Conservation (phyloP, 2,888 invertebrate genomes). For the Orthosia incerta region DNA sequence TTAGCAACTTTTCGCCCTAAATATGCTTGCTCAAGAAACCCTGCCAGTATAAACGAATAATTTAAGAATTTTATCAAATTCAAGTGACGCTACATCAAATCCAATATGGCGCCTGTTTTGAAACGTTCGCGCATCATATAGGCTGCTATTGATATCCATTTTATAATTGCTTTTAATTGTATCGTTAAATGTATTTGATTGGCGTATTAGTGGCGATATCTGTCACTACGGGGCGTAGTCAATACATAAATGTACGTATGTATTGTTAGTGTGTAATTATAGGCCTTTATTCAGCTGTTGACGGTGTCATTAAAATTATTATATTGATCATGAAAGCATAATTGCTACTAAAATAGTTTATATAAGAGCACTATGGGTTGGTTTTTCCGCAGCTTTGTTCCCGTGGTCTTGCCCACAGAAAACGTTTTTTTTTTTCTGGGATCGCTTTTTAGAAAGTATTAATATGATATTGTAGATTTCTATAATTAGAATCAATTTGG, state of each 20-base stretch:
- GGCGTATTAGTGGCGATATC: constrained; percentile 31
- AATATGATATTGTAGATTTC: too few species aligned
- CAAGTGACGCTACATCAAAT: constrained; percentile 13
- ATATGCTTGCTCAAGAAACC: too few species aligned
- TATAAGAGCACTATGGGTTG: too few species aligned
- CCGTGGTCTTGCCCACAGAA: too few species aligned
- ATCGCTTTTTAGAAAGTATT: too few species aligned
- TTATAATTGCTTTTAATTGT: constrained; percentile 35
- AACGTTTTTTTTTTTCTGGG: too few species aligned
- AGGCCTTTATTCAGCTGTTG: constrained; percentile 2
- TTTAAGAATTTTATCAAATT: constrained; percentile 7
- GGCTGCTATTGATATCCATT: constrained; percentile 23
- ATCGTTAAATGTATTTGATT: constrained; percentile 39
- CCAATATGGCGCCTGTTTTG: constrained; percentile 27
- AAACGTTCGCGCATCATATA: constrained; percentile 16
- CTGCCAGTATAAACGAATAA: too few species aligned
- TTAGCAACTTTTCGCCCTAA: too few species aligned
- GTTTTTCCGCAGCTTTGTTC: too few species aligned
- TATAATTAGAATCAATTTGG: too few species aligned
- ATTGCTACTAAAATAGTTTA: too few species aligned
- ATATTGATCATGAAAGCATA: too few species aligned
- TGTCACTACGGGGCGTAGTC: constrained; percentile 4
- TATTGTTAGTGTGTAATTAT: constrained; percentile 7
- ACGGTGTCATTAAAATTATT: neutral
- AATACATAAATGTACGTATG: constrained; percentile 17